Evolutionary conservation across 1,140 invertebrate genomes (phyloP), one percentile per base, ranked within the genome.

Genomic region (Carcinoscorpius rotundicauda): DNA sequence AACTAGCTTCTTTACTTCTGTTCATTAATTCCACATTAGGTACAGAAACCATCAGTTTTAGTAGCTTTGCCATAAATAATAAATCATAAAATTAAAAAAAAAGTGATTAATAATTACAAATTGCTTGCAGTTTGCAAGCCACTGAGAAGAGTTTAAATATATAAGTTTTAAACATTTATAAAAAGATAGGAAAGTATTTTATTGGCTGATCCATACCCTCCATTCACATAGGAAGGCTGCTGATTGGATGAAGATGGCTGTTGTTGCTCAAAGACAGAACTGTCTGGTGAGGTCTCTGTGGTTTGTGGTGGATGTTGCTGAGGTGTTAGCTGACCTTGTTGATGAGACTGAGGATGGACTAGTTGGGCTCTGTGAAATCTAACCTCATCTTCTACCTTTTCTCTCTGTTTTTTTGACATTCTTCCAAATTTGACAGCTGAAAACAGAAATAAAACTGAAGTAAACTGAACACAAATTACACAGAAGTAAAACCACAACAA

Each of bases 341-440:
- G 62, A 59, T 11, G 60, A 52, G 52, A 60, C 53, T 64, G 61
- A 50, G 71, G 66, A 62, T 69, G 64, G 60, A 72, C 68, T 64
- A 72, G 88, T 61, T 73, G 72, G 63, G 88, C 90, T 71, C 87
- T 81, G 77, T 97, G 92, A 80, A 88, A 95, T 69, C 92, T 84
- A 11, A 97, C 97, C 80, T 99, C 97, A 76, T 98, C 94, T 79
- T 98, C 96, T 52, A 99, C 97, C 77, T 97, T 98, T 76, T 99
- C 97, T 65, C 97, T 82, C 76, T 99, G 97, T 76, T 99, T 99
- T 80, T 99, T 99, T 63, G 95, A 98, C 97, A 99, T 99, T 72
- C 97, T 87, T 66, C 97, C 97, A 80, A 99, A 99, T 83, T 99
- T 99, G 69, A 99, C 97, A 76, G 97, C 95, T 97, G 82, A 3